Conservation (phyloP, 2,888 invertebrate species). For the Morpho achilles region DNA sequence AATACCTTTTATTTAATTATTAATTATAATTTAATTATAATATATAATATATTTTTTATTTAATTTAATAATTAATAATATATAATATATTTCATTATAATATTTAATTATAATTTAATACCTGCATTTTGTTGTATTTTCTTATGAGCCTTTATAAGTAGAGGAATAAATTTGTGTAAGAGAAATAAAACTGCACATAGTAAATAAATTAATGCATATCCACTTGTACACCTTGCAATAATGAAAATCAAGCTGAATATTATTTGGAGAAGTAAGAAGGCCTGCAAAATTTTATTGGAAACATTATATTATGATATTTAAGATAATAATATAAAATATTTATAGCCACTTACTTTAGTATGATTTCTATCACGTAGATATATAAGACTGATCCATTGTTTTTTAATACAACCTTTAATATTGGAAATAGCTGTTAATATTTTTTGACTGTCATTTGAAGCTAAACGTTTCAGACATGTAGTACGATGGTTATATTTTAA, state of each 20-base stretch:
- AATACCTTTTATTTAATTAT: too few species aligned
- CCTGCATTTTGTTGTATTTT: constrained; percentile 64
- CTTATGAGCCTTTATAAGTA: constrained; percentile 43
- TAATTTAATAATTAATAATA: too few species aligned
- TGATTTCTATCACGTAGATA: constrained; percentile 61
- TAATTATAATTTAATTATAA: too few species aligned
- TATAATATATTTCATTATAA: too few species aligned
- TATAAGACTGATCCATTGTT: constrained; percentile 49
- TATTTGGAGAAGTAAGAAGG: constrained; percentile 61
- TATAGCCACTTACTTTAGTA: constrained; percentile 53
- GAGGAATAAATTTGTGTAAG: constrained; percentile 51
- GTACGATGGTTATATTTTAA: constrained; percentile 67
- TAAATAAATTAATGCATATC: constrained; percentile 54
- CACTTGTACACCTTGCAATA: constrained; percentile 57
- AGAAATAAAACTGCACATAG: constrained; percentile 48
- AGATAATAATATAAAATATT: background rate
- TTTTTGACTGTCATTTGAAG: constrained; percentile 42
- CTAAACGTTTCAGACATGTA: constrained; percentile 54
- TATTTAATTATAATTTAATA: too few species aligned
- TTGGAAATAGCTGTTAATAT: constrained; percentile 36
- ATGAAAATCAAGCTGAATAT: constrained; percentile 49
- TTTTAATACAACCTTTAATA: constrained; percentile 42
- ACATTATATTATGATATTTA: too few species aligned
- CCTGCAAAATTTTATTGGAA: constrained; percentile 47
- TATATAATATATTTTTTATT: too few species aligned